Conservation (phyloP, 2,888 invertebrate genomes). For the Pocota personata region DNA sequence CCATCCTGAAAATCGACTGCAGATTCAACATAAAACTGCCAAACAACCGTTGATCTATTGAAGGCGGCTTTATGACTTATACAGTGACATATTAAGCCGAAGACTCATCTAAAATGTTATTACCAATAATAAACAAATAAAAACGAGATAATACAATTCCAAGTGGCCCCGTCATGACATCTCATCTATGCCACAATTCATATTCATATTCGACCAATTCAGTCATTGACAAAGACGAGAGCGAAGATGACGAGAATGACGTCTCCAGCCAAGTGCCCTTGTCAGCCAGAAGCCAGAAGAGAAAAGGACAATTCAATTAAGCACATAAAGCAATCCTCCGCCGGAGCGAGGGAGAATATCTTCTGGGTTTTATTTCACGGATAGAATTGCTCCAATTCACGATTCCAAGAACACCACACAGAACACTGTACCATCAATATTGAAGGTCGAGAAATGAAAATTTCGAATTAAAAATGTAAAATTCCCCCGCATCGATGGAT, state of each 20-base stretch:
- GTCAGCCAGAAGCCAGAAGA: background rate
- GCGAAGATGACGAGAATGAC: background rate
- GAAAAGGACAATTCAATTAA: conserved; percentile 29
- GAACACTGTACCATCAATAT: background rate
- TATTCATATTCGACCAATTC: conserved; percentile 23
- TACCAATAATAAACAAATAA: conserved; percentile 35
- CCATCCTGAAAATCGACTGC: background rate
- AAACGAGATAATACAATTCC: conserved; percentile 34
- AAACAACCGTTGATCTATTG: conserved; percentile 15
- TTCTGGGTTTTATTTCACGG: background rate
- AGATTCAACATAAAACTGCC: conserved; percentile 35
- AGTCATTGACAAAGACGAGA: background rate
- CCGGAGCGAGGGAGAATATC: background rate
- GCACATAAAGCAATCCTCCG: conserved; percentile 3
- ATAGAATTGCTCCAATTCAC: conserved; percentile 8
- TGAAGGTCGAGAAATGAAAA: conserved; percentile 22
- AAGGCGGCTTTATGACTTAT: conserved; percentile 29
- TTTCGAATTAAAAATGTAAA: conserved; percentile 42
- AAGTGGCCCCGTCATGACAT: conserved; percentile 35
- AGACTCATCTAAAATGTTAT: conserved; percentile 37
- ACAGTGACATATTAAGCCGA: conserved; percentile 25
- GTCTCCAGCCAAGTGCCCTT: background rate
- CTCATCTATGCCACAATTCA: conserved; percentile 39
- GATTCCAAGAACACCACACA: background rate
- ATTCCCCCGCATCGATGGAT: background rate